Evolutionary conservation across 2,113 vertebrate species (phyloP).

Genomic region (Tupaia chinensis): DNA sequence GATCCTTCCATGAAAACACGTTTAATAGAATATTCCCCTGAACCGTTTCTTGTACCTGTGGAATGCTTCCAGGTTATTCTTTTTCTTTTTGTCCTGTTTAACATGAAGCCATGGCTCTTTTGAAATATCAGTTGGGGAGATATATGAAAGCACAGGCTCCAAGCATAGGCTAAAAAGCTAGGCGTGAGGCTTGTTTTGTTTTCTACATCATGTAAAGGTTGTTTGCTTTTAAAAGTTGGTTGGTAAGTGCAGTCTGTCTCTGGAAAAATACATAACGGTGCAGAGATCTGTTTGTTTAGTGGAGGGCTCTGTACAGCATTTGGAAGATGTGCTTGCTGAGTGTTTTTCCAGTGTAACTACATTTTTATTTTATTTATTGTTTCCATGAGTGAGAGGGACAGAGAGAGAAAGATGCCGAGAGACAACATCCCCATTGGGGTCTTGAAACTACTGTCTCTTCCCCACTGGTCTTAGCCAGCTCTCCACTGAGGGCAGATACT

Average conservation of each 20-base stretch:
- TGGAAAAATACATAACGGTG: not conserved
- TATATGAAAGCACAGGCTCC: not conserved
- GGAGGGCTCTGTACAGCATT: not conserved
- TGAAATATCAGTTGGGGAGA: conserved; percentile 50
- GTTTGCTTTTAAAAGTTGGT: conserved; percentile 38
- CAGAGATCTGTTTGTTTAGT: not conserved
- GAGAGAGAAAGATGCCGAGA: no score
- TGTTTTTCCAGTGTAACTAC: not conserved
- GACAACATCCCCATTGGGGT: no score
- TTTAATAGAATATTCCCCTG: conserved; percentile 58
- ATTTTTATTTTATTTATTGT: no score
- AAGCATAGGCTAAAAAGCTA: not conserved
- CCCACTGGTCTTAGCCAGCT: no score
- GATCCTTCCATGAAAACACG: conserved; percentile 59
- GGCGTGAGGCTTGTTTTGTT: not conserved
- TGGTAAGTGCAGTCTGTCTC: not conserved
- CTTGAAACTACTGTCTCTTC: no score
- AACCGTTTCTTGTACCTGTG: conserved; percentile 51
- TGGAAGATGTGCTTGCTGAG: not conserved
- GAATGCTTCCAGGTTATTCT: not conserved
- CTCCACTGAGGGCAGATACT: no score
- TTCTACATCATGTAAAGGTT: not conserved
- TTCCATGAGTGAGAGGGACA: no score
- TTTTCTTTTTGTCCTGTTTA: conserved; percentile 17
- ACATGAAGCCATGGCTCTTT: not conserved